Percentiles rank a stretch among this genome's conserved stretches.
Conservation (phyloP, 2,888 invertebrate species). For the Orthonychiurus folsomi region DNA sequence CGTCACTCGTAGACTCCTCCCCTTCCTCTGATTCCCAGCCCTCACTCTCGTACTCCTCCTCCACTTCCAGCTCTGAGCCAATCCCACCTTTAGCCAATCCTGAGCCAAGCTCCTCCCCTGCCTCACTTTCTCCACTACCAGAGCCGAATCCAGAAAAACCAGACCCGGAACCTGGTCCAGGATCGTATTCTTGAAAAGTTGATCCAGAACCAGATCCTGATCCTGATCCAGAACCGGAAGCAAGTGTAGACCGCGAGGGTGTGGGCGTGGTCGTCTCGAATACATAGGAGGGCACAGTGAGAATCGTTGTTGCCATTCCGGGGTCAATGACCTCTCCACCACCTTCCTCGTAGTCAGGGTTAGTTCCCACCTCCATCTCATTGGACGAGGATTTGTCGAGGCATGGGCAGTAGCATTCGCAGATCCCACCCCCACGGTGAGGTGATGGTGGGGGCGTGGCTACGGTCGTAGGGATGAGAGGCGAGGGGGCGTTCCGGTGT, state of each 20-base stretch:
- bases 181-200: constrained; percentile 3
- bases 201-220: constrained; percentile 15
- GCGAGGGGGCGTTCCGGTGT: too few relatives aligned
- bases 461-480: too few relatives aligned
- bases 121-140: too few relatives aligned
- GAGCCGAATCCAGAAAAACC: constrained; percentile 5
- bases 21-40: too few relatives aligned
- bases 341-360: too few relatives aligned
- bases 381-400: constrained; percentile 18
- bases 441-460: not conserved
- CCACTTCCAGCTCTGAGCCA: not conserved
- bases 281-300: not conserved
- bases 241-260: not conserved
- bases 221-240: constrained; percentile 16
- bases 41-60: not conserved
- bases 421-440: constrained; percentile 26
- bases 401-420: constrained; percentile 35
- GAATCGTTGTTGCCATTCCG: not conserved
- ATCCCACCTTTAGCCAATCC: not conserved
- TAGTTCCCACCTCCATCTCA: constrained; percentile 15
- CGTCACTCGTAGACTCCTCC: too few relatives aligned
- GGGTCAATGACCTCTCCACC: not conserved
- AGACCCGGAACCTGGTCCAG: constrained; percentile 13
- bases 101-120: not conserved
- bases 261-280: not conserved